phyloP scores from a whole-genome alignment of 2,888 invertebrate species.

The Steinernema scapterisci region DNA sequence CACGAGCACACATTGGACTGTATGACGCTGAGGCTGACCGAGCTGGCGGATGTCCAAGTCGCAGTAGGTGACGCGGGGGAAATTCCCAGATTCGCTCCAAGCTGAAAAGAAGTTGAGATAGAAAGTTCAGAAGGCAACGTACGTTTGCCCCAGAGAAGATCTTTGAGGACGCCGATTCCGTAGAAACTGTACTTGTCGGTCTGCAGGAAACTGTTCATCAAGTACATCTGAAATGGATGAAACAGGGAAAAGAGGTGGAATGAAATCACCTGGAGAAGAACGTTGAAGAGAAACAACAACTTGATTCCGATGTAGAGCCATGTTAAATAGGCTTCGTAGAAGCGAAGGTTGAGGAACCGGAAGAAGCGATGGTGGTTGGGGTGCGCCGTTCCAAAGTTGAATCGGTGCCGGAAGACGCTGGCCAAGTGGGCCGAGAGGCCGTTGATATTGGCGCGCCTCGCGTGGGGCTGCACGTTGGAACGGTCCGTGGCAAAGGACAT shows the following conservation, averaged over 20 bases:
- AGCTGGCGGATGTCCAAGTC: conserved; percentile 60
- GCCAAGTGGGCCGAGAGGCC: conserved; percentile 54
- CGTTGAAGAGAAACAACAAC: conserved; percentile 62
- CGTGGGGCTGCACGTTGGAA: conserved; percentile 61
- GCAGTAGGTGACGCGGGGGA: conserved; percentile 66
- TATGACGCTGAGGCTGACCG: conserved; percentile 66
- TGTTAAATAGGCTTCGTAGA: conserved; percentile 66
- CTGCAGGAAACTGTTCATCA: conserved; percentile 65
- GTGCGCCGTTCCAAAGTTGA: conserved; percentile 51
- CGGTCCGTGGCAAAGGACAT: conserved; percentile 65
- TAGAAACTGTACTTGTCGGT: conserved; percentile 64
- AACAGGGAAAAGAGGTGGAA: neutral
- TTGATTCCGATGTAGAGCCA: conserved; percentile 64
- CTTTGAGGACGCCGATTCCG: conserved; percentile 64
- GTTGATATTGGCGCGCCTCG: conserved; percentile 39
- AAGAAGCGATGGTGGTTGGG: conserved; percentile 58
- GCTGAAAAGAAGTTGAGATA: conserved; percentile 43
- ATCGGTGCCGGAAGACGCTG: conserved; percentile 65
- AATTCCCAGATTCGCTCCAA: conserved; percentile 65
- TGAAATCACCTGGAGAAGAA: conserved; percentile 51
- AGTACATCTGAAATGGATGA: conserved; percentile 50
- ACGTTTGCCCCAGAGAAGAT: conserved; percentile 59
- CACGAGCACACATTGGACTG: conserved; percentile 67
- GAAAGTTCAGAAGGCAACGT: neutral
- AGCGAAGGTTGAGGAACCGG: conserved; percentile 63